Evolutionary conservation across 2,888 invertebrate species (phyloP), one percentile per base, ranked within the genome.

Genomic region (Andrena bicolor): DNA sequence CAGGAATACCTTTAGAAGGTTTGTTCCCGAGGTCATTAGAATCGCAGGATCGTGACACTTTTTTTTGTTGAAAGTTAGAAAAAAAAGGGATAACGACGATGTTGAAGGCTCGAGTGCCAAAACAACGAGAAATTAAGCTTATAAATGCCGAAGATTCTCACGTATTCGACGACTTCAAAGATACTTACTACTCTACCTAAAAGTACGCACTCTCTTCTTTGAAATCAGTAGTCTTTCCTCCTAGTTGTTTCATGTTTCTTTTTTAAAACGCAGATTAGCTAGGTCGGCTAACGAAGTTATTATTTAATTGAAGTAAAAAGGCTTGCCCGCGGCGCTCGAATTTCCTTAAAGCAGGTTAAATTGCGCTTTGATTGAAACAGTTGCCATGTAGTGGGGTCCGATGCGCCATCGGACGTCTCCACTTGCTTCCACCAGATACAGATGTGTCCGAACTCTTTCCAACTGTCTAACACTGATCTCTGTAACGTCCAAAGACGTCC

Each of bases 271-370:
- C 86, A 84, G 83, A 87, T 87, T 89, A 89, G 88, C 85, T 89
- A 89, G 87, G 86, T 86, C 83, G 76, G 87, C 88, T 88, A 88
- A 90, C 75, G 88, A 85, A 88, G 76, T 88, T 89, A 88, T 89
- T 86, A 89, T 89, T 89, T 90, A 89, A 89, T 89, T 85, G 48
- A 87, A 86, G 86, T 79, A 68, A 65, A 80, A 86, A 77, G 82
- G 82, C 87, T 89, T 82, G 82, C n/a, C 83, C 69, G 71, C 69
- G 77, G 51, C 74, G 74, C 75, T 76, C 72, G 79, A 76, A 73
- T 77, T 85, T 56, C 82, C 60, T 82, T 66, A 60, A 66, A 77
- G 69, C 77, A 66, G 84, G 70, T 78, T 69, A 72, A 80, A 78
- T 76, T 68, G 82, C 66, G 77, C 75, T 82, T 79, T 70, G 65